phyloP scores from a whole-genome alignment of 2,113 vertebrate species.

The Asarcornis scutulata region DNA sequence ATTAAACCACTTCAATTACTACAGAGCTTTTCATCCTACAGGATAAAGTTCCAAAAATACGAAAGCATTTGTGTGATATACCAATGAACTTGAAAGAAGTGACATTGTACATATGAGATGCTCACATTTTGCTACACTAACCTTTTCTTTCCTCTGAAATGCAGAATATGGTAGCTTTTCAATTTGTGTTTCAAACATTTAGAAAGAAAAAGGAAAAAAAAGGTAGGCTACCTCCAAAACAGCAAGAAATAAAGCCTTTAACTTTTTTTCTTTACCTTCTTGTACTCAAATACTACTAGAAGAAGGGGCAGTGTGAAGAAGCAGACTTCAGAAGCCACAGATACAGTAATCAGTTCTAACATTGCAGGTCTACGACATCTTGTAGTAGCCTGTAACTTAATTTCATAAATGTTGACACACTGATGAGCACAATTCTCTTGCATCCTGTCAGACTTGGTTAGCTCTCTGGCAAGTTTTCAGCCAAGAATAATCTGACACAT shows the following conservation, averaged over 20 bases:
- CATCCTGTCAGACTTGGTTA: neutral
- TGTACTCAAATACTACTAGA: neutral
- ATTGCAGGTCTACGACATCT: neutral
- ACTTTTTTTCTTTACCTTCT: fast-evolving
- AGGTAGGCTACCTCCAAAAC: neutral
- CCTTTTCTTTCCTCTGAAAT: neutral
- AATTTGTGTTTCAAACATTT: neutral
- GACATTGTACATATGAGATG: neutral
- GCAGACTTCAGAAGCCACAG: neutral
- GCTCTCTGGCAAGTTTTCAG: neutral
- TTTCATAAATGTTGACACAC: neutral
- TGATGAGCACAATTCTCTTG: neutral
- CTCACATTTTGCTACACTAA: neutral
- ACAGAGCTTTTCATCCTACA: neutral
- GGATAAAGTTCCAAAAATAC: neutral
- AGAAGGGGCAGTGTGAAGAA: neutral
- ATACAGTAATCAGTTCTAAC: neutral
- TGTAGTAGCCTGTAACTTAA: neutral
- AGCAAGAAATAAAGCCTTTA: neutral
- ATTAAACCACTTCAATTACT: neutral
- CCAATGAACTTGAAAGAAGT: too few relatives aligned
- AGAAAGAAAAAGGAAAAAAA: neutral
- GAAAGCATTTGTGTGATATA: too few relatives aligned
- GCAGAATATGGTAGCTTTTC: neutral
- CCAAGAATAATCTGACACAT: neutral